Evolutionary conservation across 2,113 vertebrate genomes (phyloP).

Genomic region (Corydoras sp.): DNA sequence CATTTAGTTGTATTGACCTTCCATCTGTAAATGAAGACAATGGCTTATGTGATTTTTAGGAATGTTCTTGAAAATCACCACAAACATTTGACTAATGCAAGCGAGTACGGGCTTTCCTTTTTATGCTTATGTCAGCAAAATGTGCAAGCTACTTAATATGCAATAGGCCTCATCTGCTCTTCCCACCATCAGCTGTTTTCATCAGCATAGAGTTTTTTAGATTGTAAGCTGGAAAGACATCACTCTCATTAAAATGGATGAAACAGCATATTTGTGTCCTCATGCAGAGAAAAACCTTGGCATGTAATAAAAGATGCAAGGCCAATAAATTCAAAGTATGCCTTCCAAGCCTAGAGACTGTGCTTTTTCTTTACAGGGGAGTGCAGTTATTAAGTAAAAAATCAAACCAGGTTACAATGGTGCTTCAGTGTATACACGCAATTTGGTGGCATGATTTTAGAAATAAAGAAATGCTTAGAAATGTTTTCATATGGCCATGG

Average conservation of each 20-base stretch:
- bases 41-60: background rate
- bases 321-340: background rate
- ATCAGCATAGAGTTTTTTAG: constrained; percentile 5
- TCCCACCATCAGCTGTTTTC: constrained; percentile 14
- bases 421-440: no score
- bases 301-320: background rate
- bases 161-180: constrained; percentile 1
- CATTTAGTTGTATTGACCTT: no score
- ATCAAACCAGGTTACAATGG: no score
- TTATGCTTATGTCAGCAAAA: constrained; percentile 22
- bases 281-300: constrained; percentile 4
- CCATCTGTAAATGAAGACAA: background rate
- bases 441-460: no score
- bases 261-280: constrained; percentile 7
- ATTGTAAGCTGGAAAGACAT: constrained; percentile 1
- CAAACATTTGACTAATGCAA: background rate
- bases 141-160: constrained; percentile 12
- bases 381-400: no score
- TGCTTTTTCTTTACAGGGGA: background rate
- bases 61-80: background rate
- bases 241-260: constrained; percentile 15
- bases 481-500: no score
- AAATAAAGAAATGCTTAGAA: no score
- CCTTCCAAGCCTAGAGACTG: background rate
- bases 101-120: background rate